Conservation (phyloP, 2,113 vertebrate genomes). For the Taxidea taxus region DNA sequence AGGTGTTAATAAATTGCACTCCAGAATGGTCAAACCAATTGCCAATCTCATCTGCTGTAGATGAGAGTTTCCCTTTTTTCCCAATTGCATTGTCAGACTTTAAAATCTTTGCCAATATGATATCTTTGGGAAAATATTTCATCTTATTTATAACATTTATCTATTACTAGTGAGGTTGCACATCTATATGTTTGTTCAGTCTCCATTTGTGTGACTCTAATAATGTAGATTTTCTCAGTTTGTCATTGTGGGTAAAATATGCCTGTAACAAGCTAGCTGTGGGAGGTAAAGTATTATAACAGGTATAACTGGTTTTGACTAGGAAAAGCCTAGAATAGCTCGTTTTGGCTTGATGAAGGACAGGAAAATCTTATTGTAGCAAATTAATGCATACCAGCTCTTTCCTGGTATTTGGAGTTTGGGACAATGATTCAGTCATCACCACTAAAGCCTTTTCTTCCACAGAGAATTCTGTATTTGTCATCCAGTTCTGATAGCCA, state of each 20-base stretch:
- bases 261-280: not conserved
- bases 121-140: not conserved
- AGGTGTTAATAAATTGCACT: not conserved
- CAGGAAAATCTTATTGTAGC: constrained; percentile 27
- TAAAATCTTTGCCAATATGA: not conserved
- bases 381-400: not conserved
- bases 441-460: not conserved
- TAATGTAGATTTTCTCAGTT: not conserved
- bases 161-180: not conserved
- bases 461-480: not conserved
- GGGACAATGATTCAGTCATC: not conserved
- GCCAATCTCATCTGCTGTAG: rapidly evolving
- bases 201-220: not conserved
- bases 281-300: not conserved
- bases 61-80: not conserved
- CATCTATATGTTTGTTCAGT: not conserved
- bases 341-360: constrained; percentile 42
- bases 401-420: not conserved
- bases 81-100: not conserved
- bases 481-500: not conserved
- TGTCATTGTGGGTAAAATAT: not conserved
- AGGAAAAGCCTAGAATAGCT: constrained; percentile 38
- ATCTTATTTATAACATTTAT: constrained; percentile 35
- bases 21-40: not conserved
- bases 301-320: constrained; percentile 64